Conservation (phyloP, 1,140 invertebrate species). For the Adelges cooleyi region DNA sequence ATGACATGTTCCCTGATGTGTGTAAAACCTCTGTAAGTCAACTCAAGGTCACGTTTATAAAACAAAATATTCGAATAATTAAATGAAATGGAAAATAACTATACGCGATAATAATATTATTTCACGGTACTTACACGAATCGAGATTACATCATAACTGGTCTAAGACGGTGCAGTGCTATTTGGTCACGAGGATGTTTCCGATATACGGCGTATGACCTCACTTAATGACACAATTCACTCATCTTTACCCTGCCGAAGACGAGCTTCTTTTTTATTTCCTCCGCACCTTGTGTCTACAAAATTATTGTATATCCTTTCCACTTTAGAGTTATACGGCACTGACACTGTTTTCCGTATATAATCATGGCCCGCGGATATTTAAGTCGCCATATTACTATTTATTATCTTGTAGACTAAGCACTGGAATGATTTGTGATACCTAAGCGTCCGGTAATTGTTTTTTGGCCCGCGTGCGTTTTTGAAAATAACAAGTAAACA, state of each 20-base stretch:
- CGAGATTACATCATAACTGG: constrained; percentile 21
- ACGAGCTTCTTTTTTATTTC: too few relatives aligned
- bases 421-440: too few relatives aligned
- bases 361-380: not conserved
- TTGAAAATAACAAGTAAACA: too few relatives aligned
- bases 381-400: too few relatives aligned
- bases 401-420: too few relatives aligned
- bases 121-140: not conserved
- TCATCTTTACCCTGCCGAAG: too few relatives aligned
- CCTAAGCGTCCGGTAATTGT: too few relatives aligned
- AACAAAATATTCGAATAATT: constrained; percentile 5
- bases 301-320: too few relatives aligned
- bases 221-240: too few relatives aligned
- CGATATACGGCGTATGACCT: constrained; percentile 2
- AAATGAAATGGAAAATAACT: constrained; percentile 16
- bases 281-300: too few relatives aligned
- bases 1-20: too few relatives aligned
- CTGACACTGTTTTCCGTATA: constrained; percentile 6
- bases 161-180: not conserved
- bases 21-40: not conserved
- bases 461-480: too few relatives aligned
- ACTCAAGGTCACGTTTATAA: constrained; percentile 3
- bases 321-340: not conserved
- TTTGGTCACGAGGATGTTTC: constrained; percentile 3
- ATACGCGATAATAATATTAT: not conserved